Evolutionary conservation across 2,113 vertebrate genomes (phyloP).

Genomic region (Guaruba guarouba): DNA sequence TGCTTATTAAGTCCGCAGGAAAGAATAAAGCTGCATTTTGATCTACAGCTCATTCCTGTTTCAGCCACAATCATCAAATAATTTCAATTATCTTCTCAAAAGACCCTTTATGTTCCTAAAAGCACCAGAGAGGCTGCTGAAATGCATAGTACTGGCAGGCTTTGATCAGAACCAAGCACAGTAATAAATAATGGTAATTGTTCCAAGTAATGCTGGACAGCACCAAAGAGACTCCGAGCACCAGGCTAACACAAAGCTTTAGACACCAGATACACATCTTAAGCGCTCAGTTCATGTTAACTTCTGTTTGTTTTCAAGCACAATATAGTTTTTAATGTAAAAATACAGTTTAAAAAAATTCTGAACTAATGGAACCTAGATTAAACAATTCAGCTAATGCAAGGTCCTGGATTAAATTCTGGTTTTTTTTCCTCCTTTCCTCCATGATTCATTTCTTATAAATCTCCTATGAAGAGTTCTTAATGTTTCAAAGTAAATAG

Average conservation of each 20-base stretch:
- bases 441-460: neutral
- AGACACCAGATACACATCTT: neutral
- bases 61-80: neutral
- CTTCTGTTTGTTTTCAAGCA: neutral
- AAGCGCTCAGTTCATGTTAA: neutral
- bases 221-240: neutral
- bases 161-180: conserved; percentile 16
- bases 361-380: neutral
- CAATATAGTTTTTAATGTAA: neutral
- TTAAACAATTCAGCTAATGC: neutral
- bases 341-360: neutral
- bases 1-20: neutral
- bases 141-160: neutral
- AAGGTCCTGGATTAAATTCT: neutral
- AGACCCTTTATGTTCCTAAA: neutral
- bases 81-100: neutral
- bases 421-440: neutral
- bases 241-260: neutral
- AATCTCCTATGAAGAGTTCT: neutral
- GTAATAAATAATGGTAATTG: neutral
- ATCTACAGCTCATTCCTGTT: neutral
- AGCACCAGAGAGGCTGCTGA: neutral
- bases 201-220: conserved; percentile 28
- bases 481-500: neutral
- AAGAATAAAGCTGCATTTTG: neutral